Base-by-base conservation (phyloP, 2,888 invertebrate species). In the Aricia artaxerxes region DNA sequence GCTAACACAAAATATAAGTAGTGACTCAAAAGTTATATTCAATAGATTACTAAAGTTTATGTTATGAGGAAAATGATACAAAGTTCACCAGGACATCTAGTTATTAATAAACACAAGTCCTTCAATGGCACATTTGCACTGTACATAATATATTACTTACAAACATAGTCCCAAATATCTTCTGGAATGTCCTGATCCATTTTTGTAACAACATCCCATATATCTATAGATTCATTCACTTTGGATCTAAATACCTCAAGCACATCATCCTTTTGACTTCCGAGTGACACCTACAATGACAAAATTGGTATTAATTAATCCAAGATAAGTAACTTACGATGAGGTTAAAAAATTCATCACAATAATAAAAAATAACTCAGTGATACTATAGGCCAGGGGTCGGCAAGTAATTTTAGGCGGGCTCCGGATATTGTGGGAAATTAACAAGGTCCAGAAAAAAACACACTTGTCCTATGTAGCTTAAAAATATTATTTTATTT, bases 201-300 rank as follows among this genome's bases (percentile, higher is more conserved):
- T 64, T 91, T 90, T 13, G 89, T 88, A 1, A 90, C 94, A 11
- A 94, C 80, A 80, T 94, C 94, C 94, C 94, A 94, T 60, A 94
- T 91, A 76, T 93, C 91, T 4, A 90, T 64, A 1, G 85, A 86
- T 4, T 86, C 86, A 49, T 86, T 85, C 1, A 81, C 78, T 16
- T 85, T 82, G 4, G 86, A 86, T 80, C 84, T 82, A 77, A 85
- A 90, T 44, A 90, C 85, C 82, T 90, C 90, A 73, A 89, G 86
- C 0, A 89, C 81, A 40, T 87, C 87, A 5, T 85, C 80, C 77
- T 82, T 85, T 61, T 87, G 85, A 80, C 85, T 89, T 75, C 85
- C 84, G 64, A 89, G 82, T 73, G 92, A 90, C 80, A 92, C 82
- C 93, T 94, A 82, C 16, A 86, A 87, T 38, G 73, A 69, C 73